phyloP scores from a whole-genome alignment of 2,888 invertebrate genomes.

The Phymatocera aterrima region DNA sequence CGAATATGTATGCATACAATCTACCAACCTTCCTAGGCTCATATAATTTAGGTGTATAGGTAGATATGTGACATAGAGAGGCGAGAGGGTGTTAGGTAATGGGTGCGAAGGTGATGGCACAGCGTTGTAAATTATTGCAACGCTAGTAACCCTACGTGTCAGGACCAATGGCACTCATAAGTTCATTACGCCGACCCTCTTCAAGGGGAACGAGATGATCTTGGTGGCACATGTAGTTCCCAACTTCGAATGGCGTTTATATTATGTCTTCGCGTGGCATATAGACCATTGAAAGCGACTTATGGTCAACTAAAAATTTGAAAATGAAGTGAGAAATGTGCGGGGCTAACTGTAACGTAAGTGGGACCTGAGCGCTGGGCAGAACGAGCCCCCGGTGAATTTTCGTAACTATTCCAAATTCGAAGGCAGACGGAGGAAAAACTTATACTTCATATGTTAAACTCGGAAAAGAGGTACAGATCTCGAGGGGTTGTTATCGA shows the following conservation, averaged over 20 bases:
- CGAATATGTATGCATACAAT: too few relatives aligned
- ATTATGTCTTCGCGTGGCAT: conserved; percentile 6
- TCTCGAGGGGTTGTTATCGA: too few relatives aligned
- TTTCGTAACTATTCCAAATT: too few relatives aligned
- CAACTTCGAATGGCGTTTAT: neutral
- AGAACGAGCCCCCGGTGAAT: too few relatives aligned
- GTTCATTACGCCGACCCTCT: conserved; percentile 37
- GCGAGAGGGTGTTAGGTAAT: conserved; percentile 44
- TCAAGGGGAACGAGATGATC: conserved; percentile 35
- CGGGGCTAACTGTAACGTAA: too few relatives aligned
- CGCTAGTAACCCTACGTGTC: conserved; percentile 38
- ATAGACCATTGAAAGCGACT: neutral
- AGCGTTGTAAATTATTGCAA: conserved; percentile 34
- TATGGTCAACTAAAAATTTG: neutral
- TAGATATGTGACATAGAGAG: conserved; percentile 1
- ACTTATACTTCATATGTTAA: too few relatives aligned
- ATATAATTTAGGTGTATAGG: neutral
- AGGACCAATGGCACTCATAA: conserved; percentile 36
- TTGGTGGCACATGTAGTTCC: neutral
- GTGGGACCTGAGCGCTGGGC: too few relatives aligned
- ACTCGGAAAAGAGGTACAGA: too few relatives aligned
- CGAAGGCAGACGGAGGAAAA: too few relatives aligned
- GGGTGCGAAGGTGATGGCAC: conserved; percentile 18
- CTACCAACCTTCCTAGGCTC: too few relatives aligned
- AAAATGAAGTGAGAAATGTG: too few relatives aligned